Percentiles rank a stretch among this genome's conserved stretches.
Evolutionary conservation across 2,888 invertebrate genomes (phyloP).

Genomic region (Eristalis tenax): DNA sequence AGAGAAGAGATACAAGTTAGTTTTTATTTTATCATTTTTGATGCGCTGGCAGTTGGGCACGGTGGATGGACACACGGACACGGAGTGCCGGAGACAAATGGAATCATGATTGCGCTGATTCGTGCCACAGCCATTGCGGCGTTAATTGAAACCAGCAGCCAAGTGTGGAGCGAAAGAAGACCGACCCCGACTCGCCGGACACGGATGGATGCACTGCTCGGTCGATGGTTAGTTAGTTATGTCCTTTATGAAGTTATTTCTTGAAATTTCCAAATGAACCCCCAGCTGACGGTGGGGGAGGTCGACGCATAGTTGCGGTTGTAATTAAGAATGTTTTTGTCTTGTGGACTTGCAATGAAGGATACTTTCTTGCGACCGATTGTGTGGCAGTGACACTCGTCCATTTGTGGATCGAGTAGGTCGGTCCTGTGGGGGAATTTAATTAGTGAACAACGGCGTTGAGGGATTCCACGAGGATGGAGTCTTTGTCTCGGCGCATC

Average conservation of each 20-base stretch:
- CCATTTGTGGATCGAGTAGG: background rate
- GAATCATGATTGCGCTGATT: slow-evolving; percentile 38
- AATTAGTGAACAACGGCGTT: slow-evolving; percentile 19
- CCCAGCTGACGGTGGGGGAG: background rate
- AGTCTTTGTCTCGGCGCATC: background rate
- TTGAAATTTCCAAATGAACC: slow-evolving; percentile 41
- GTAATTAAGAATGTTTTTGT: slow-evolving; percentile 49
- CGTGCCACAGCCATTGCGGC: slow-evolving; percentile 23
- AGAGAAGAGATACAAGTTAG: slow-evolving; percentile 59
- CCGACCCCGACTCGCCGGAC: background rate
- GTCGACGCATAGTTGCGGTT: background rate
- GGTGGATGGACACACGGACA: background rate
- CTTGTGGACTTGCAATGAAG: background rate
- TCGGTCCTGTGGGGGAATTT: slow-evolving; percentile 7
- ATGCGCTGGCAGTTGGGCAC: background rate
- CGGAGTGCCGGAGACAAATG: slow-evolving; percentile 30
- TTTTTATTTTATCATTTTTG: slow-evolving; percentile 51
- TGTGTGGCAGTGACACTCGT: slow-evolving; percentile 16
- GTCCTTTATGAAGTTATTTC: slow-evolving; percentile 20
- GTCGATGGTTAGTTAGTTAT: slow-evolving; percentile 10
- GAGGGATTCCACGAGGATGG: background rate
- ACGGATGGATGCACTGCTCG: slow-evolving; percentile 4
- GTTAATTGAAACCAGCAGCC: slow-evolving; percentile 50
- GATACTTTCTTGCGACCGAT: background rate
- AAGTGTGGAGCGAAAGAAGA: background rate